Conservation (phyloP, 2,113 vertebrate species). For the Nesogale talazaci region DNA sequence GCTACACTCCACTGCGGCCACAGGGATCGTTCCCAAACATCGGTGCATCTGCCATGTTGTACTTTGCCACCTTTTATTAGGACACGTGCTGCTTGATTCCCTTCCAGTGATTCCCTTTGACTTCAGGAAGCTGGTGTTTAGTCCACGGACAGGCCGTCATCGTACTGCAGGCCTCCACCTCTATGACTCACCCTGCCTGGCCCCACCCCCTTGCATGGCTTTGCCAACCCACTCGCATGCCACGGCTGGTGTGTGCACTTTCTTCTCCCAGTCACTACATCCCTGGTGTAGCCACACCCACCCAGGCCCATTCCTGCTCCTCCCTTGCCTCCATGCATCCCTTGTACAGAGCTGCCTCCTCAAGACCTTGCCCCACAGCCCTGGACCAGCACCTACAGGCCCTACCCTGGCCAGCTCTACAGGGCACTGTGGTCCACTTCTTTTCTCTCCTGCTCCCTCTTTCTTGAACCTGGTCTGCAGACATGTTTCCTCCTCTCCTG, state of each 20-base stretch:
- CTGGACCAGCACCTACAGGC: neutral
- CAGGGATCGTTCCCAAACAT: neutral
- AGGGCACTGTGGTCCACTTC: neutral
- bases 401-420: neutral
- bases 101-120: neutral
- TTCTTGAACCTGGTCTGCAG: neutral
- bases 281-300: too few relatives aligned
- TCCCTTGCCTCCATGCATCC: neutral
- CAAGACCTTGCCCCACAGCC: too few relatives aligned
- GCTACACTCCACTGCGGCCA: too few relatives aligned
- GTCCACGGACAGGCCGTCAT: too few relatives aligned
- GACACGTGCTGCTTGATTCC: neutral
- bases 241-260: too few relatives aligned
- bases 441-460: accelerated
- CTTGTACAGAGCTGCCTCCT: neutral
- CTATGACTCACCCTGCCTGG: neutral
- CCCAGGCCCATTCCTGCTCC: neutral
- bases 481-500: accelerated
- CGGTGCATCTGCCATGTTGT: too few relatives aligned
- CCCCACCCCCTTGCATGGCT: too few relatives aligned
- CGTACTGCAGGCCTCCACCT: too few relatives aligned
- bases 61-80: neutral
- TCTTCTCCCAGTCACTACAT: too few relatives aligned
- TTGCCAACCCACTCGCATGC: too few relatives aligned
- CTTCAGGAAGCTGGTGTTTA: neutral